Evolutionary conservation across 1,140 invertebrate genomes (phyloP).

Genomic region (Propsilocerus akamusi): DNA sequence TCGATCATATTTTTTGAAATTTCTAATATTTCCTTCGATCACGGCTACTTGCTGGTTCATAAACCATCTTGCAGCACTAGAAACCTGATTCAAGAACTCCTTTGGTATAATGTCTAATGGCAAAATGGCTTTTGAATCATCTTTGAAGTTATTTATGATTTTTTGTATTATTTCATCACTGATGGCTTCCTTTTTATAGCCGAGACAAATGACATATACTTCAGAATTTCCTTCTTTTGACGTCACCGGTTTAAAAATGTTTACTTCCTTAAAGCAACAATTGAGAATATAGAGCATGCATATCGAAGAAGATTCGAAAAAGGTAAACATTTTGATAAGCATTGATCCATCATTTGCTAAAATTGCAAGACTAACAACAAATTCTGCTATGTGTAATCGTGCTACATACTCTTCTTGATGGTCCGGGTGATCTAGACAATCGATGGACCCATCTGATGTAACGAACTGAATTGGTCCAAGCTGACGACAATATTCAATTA

Average conservation of each 20-base stretch:
- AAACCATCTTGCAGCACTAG: background rate
- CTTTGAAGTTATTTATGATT: background rate
- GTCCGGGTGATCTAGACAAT: constrained; percentile 63
- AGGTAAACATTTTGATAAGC: constrained; percentile 85
- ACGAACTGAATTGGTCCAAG: constrained; percentile 30
- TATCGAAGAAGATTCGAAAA: constrained; percentile 65
- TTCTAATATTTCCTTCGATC: background rate
- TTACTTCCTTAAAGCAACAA: constrained; percentile 49
- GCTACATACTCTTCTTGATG: constrained; percentile 69
- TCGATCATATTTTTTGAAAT: background rate
- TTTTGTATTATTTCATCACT: background rate
- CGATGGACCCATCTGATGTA: constrained; percentile 86
- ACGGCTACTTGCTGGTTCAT: background rate
- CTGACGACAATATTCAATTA: constrained; percentile 23
- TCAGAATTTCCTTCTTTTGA: constrained; percentile 92
- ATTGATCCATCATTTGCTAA: constrained; percentile 56
- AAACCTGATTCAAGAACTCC: background rate
- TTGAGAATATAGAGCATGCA: constrained; percentile 64
- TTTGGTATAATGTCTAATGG: background rate
- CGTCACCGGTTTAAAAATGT: constrained; percentile 71
- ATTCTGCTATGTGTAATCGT: constrained; percentile 66
- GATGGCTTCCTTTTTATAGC: background rate
- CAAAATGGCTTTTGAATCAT: background rate
- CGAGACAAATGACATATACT: constrained; percentile 59
- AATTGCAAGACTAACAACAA: constrained; percentile 48